These are phyloP conservation scores for Pyrocephalus nanus DNA, from an alignment of 2,797 vertebrate genomes.

Conservation along the genomic window DNA sequence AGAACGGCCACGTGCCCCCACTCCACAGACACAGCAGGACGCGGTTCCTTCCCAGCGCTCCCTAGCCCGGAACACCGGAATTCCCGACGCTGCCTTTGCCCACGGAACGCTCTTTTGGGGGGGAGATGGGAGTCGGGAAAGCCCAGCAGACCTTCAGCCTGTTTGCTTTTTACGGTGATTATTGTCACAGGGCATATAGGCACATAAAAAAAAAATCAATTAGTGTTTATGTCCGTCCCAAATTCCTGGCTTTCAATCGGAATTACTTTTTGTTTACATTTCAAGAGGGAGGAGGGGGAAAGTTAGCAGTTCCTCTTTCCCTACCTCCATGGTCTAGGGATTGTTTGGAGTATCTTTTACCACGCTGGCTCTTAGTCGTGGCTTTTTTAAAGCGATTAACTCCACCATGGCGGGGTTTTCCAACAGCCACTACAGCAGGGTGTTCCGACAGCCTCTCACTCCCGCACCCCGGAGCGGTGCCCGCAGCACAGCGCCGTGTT, in stretches of 20 bases:
- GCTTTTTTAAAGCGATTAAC: background rate
- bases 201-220: background rate
- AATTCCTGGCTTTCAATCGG: background rate
- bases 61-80: background rate
- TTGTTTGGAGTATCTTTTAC: background rate
- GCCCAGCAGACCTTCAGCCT: background rate
- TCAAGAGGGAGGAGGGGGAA: background rate
- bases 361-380: background rate
- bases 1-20: background rate
- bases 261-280: background rate
- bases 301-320: background rate
- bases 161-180: background rate
- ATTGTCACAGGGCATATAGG: background rate
- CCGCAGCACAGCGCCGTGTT: background rate
- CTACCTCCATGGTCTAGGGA: background rate
- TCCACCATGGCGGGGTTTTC: background rate
- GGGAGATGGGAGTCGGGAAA: background rate
- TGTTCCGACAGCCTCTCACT: no score
- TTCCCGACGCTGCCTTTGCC: background rate
- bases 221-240: background rate
- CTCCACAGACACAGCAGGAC: background rate
- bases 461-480: no score
- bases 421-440: background rate
- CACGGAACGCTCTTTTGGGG: accelerated
- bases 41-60: background rate